Base-by-base conservation (phyloP, 2,888 invertebrate genomes). In the Mesochorus sp. region DNA sequence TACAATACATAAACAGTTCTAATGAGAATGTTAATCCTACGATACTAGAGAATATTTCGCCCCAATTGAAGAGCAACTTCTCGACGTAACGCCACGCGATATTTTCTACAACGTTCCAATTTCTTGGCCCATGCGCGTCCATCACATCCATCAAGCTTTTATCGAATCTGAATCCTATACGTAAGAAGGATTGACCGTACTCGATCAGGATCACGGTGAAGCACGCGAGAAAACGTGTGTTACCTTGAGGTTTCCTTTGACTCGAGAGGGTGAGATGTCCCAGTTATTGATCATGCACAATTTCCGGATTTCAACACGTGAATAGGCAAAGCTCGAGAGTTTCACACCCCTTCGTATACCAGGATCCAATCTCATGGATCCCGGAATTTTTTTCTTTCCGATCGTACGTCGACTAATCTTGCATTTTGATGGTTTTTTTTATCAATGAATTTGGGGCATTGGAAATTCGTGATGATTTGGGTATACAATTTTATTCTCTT, bases 81-180 rank as follows among this genome's bases (percentile, higher is more conserved):
- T 44, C 28, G 10, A 8, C 17, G 17, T 17, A 55, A 49, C 6
- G n/a, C n/a, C 53, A 10, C 53, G 31, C 1, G 28, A n/a, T n/a
- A n/a, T n/a, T n/a, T n/a, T n/a, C n/a, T n/a, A n/a, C 8, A 44
- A 61, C 17, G 8, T 42, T 61, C 26, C 28, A 28, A 34, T 10
- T 55, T 34, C 10, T 28, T 42, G 3, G 26, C 0, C 26, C 26
- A 21, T 21, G 31, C 39, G 8, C 42, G 31, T 66, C 34, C 39
- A 21, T 67, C 44, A 10, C 51, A 68, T 67, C 12, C 24, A 53
- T 73, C 74, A 75, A 53, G 55, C 47, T 44, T 62, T 47, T 73
- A 66, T 57, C 57, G 37, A 57, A 28, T 12, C n/a, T 34, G 64
- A 26, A 62, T 44, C 44, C 17, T n/a, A 51, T 39, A n/a, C n/a